Conservation (phyloP, 2,888 invertebrate genomes). For the Osmoderma eremita region DNA sequence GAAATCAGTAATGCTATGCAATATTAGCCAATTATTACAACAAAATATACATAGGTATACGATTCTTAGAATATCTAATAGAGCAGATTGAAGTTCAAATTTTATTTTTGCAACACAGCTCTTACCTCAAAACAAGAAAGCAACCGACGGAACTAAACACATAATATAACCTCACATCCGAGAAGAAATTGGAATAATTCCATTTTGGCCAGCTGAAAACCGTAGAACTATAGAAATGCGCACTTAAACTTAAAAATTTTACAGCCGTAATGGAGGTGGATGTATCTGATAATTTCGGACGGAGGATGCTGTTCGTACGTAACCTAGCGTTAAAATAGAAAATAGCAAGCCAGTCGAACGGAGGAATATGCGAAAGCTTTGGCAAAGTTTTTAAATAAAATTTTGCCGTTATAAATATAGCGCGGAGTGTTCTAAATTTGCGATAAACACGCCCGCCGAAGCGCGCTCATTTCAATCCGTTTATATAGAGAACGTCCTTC, state of each 20-base stretch:
- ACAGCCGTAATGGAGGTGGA: not conserved
- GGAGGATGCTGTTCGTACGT: constrained; percentile 21
- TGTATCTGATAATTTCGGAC: constrained; percentile 22
- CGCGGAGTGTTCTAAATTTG: constrained; percentile 29
- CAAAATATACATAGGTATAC: too few species aligned
- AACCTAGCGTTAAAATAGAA: constrained; percentile 34
- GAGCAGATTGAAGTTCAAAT: too few species aligned
- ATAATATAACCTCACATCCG: not conserved
- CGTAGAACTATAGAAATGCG: constrained; percentile 6
- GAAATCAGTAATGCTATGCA: too few species aligned
- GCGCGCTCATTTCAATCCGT: constrained; percentile 5
- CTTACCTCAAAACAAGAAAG: constrained; percentile 10
- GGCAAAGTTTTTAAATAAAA: constrained; percentile 37
- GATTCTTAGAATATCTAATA: too few species aligned
- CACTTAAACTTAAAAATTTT: constrained; percentile 12
- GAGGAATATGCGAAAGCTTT: constrained; percentile 29
- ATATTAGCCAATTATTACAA: too few species aligned
- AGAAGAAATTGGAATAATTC: not conserved
- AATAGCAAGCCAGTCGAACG: constrained; percentile 25
- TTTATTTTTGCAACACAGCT: not conserved
- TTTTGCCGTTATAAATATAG: constrained; percentile 34
- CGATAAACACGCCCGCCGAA: constrained; percentile 28
- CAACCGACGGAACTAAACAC: constrained; percentile 8
- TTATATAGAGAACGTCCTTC: constrained; percentile 22
- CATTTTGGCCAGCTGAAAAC: constrained; percentile 6